A percentile compares a stretch with the other conserved stretches of the same genome.
Conservation (phyloP, 1,140 invertebrate genomes). For the Stratiolaelaps scimitus region DNA sequence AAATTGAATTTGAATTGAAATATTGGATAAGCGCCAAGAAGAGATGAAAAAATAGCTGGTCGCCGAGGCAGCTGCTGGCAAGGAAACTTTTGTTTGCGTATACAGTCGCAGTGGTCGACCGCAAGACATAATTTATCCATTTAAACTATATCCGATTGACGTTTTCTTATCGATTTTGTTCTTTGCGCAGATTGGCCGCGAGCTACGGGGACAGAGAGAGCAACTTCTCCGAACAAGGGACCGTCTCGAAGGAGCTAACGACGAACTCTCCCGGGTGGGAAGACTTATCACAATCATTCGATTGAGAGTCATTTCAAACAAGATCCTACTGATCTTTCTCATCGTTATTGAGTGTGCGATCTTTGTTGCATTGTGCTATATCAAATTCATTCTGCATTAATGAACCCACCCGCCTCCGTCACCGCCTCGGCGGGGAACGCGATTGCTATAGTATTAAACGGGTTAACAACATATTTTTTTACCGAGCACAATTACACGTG, state of each 20-base stretch:
- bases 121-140: too few species aligned
- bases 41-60: too few species aligned
- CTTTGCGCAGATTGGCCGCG: background rate
- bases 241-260: background rate
- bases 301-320: slow-evolving; percentile 6
- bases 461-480: too few species aligned
- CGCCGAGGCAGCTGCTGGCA: too few species aligned
- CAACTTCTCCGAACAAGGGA: slow-evolving; percentile 3
- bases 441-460: too few species aligned
- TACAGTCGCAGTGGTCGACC: too few species aligned
- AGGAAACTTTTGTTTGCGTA: too few species aligned
- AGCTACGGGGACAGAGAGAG: background rate
- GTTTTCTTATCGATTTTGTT: background rate
- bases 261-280: slow-evolving; percentile 7
- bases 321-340: slow-evolving; percentile 22
- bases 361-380: slow-evolving; percentile 13
- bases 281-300: slow-evolving; percentile 8
- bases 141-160: background rate
- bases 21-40: too few species aligned
- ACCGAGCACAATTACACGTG: too few species aligned
- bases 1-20: too few species aligned
- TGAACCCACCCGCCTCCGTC: too few species aligned
- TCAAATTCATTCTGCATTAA: slow-evolving; percentile 4
- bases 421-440: too few species aligned
- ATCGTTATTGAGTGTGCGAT: slow-evolving; percentile 3